A percentile compares a stretch with the other conserved stretches of the same genome.
These are phyloP conservation scores for Babylonia areolata DNA, from an alignment of 1,140 invertebrate species.

Conservation along the genomic window DNA sequence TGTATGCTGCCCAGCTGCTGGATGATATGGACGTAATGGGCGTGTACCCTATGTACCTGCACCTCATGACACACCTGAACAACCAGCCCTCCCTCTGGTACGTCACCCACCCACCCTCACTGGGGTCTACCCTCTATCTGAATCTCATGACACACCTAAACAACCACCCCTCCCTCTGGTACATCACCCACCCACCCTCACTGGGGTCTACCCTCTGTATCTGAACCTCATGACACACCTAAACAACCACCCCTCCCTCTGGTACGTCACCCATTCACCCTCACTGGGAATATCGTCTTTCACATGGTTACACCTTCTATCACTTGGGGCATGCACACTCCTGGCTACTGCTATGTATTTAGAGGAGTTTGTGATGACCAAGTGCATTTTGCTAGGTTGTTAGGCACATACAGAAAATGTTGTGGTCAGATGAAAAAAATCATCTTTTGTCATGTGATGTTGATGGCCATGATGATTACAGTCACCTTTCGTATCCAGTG, in stretches of 20 bases:
- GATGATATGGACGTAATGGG: conserved; percentile 68
- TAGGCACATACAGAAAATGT: too few relatives aligned
- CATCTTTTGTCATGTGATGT: too few relatives aligned
- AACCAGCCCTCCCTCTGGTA: conserved; percentile 56
- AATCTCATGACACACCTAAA: conserved; percentile 54
- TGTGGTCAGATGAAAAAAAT: too few relatives aligned
- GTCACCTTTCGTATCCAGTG: too few relatives aligned
- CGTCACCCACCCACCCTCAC: not conserved
- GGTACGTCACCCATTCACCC: conserved; percentile 44
- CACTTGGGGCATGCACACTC: too few relatives aligned
- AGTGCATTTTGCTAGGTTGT: too few relatives aligned
- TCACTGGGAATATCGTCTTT: too few relatives aligned
- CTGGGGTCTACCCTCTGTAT: conserved; percentile 65
- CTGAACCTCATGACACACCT: conserved; percentile 54
- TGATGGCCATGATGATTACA: too few relatives aligned
- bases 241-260: conserved; percentile 49
- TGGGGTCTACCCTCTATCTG: conserved; percentile 62
- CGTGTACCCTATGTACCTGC: conserved; percentile 62
- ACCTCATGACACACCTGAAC: conserved; percentile 53
- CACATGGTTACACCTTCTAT: too few relatives aligned
- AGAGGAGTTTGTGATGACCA: too few relatives aligned
- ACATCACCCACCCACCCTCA: not conserved
- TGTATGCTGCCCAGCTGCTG: conserved; percentile 60
- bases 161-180: conserved; percentile 56
- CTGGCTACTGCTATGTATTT: too few relatives aligned